Conservation (phyloP, 2,113 vertebrate species). For the Neopipo cinnamomea region DNA sequence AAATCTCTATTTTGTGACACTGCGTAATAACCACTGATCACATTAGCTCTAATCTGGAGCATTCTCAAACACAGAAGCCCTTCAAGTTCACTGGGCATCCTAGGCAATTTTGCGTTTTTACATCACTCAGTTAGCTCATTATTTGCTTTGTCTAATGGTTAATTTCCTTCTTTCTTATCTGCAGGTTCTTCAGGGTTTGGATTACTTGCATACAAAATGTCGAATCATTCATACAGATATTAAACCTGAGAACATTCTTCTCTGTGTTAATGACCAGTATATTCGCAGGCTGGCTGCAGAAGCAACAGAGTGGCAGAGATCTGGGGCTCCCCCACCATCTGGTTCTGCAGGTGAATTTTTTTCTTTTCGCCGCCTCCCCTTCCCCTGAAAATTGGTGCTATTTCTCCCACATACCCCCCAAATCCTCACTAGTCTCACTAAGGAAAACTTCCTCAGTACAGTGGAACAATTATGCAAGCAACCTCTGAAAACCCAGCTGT, state of each 20-base stretch:
- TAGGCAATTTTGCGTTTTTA: not conserved
- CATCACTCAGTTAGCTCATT: not conserved
- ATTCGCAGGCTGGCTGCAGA: conserved; percentile 92
- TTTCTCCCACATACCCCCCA: not conserved
- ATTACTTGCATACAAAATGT: conserved; percentile 94
- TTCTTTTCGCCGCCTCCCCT: not conserved
- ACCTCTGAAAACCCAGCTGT: not conserved
- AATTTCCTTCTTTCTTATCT: not conserved
- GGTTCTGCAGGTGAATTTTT: conserved; percentile 87
- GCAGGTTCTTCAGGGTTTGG: conserved; percentile 93
- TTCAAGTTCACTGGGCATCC: not conserved
- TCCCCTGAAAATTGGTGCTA: fast-evolving
- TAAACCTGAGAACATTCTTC: conserved; percentile 95
- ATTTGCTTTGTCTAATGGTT: not conserved
- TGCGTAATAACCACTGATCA: not conserved
- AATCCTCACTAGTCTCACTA: not conserved
- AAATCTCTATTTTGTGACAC: not conserved
- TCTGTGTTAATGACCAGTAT: conserved; percentile 92
- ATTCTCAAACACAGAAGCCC: not conserved
- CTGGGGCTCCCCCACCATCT: conserved; percentile 91
- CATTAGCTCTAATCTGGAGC: not conserved
- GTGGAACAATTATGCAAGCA: not conserved
- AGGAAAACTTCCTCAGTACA: not conserved
- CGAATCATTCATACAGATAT: conserved; percentile 98
- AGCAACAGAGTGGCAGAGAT: conserved; percentile 93